phyloP scores from a whole-genome alignment of 1,140 invertebrate species.

The Zaprionus capensis region DNA sequence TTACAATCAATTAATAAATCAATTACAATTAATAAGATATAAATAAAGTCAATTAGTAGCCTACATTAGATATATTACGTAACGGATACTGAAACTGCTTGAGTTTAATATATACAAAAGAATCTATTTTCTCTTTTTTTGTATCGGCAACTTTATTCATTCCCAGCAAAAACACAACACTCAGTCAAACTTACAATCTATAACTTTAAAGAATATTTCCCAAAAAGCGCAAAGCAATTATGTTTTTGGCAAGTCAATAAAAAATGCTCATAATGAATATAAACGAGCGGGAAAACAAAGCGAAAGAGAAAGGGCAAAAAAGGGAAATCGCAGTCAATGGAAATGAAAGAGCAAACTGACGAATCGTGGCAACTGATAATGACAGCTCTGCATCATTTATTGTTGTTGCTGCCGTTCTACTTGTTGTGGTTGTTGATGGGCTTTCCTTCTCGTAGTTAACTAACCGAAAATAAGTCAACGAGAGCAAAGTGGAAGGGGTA shows the following conservation, averaged over 20 bases:
- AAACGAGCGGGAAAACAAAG: background rate
- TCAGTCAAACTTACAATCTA: background rate
- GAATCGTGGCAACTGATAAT: slow-evolving; percentile 33
- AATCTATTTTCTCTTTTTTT: too few species aligned
- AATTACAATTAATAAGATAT: too few species aligned
- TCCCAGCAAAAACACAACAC: background rate
- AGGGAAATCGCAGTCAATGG: slow-evolving; percentile 11
- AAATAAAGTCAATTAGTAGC: too few species aligned
- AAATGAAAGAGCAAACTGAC: background rate
- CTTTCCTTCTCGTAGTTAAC: background rate
- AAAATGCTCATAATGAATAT: slow-evolving; percentile 2
- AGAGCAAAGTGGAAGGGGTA: background rate
- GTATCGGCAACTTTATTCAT: too few species aligned
- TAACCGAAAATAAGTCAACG: background rate
- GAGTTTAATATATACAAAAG: too few species aligned
- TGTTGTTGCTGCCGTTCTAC: background rate
- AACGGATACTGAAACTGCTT: too few species aligned
- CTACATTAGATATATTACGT: too few species aligned
- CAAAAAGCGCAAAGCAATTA: background rate
- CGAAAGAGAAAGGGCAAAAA: background rate
- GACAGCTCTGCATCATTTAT: slow-evolving; percentile 19
- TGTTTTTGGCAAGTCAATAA: background rate
- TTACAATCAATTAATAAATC: too few species aligned
- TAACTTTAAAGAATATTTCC: too few species aligned
- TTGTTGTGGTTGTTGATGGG: background rate